Base-by-base conservation (phyloP, 2,113 vertebrate genomes). In the Nesogale talazaci region DNA sequence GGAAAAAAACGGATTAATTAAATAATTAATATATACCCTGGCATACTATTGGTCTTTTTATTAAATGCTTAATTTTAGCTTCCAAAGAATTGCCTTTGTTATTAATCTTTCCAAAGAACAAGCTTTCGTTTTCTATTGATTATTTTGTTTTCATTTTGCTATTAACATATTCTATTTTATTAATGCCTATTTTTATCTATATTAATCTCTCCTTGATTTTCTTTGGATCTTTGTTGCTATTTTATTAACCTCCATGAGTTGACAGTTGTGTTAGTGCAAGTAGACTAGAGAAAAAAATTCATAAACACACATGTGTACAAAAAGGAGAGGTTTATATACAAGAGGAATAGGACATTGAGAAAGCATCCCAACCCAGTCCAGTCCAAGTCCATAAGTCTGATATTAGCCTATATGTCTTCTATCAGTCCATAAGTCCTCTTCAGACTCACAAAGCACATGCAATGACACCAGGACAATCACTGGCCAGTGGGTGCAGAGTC, bases 141-240 rank as follows among this genome's bases (percentile, higher is more conserved):
- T 40, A 56, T 85, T 95, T 91, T 82, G 65, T 77, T 94, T 94
- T 90, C 52, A 93, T 88, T 92, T 91, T 93, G 23, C 74, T 88
- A 77, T 94, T 94, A 81, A 52, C 14, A 10, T 52, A 52, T 56
- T 83, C 91, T 81, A 84, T 94, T 93, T 94, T 81, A 89, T 90
- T 79, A 94, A 95, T 84, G 84, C 89, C 89, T 94, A 23, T 56
- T 89, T 94, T 94, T 87, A 77, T 85, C 78, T 95, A 86, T 84
- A 76, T 95, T 70, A 67, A 84, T 95, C 81, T 81, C 31, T 17
- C n/a, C 72, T 56, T 29, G 70, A 82, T 61, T 86, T 84, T 89
- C 63, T 77, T 80, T 91, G 16, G 40, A 46, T 11, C 2, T 31
- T 77, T 75, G 40, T 27, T 70, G 20, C 78, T 69, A 40, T 76